Percentiles rank a stretch among this genome's conserved stretches.
Conservation (phyloP, 2,113 vertebrate species). For the Neogobius melanostomus region DNA sequence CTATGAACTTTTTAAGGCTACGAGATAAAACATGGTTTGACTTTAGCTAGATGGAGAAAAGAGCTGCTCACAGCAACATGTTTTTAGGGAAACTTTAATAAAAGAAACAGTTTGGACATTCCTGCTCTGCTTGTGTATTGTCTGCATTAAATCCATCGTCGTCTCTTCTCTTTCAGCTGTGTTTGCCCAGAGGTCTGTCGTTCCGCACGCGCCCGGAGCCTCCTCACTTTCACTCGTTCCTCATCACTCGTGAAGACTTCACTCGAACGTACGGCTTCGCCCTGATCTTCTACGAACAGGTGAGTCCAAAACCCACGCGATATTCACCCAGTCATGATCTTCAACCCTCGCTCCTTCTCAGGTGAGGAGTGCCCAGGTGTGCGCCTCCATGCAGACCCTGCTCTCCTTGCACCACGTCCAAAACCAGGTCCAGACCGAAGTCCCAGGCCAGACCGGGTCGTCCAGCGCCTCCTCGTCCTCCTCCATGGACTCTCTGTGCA, state of each 20-base stretch:
- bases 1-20: no score
- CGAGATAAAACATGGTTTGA: no score
- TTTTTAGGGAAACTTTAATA: no score
- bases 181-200: slow-evolving; percentile 92
- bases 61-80: no score
- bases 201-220: slow-evolving; percentile 85
- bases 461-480: slow-evolving; percentile 78
- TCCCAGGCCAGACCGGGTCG: slow-evolving; percentile 54
- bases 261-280: slow-evolving; percentile 90
- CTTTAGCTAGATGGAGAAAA: no score
- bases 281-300: slow-evolving; percentile 91
- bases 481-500: slow-evolving; percentile 91
- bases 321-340: no score
- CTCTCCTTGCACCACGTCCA: slow-evolving; percentile 90
- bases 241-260: slow-evolving; percentile 90
- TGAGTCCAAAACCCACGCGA: no score
- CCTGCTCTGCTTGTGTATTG: neutral
- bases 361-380: slow-evolving; percentile 85
- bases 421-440: neutral
- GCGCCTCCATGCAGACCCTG: slow-evolving; percentile 89
- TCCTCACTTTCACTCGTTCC: slow-evolving; percentile 87
- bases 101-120: no score
- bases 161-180: slow-evolving; percentile 76
- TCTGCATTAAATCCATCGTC: neutral
- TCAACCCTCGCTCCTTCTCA: no score